Percentiles rank a stretch among this genome's conserved stretches.
phyloP scores from a whole-genome alignment of 2,113 vertebrate genomes.

The Platycercus adscitus region DNA sequence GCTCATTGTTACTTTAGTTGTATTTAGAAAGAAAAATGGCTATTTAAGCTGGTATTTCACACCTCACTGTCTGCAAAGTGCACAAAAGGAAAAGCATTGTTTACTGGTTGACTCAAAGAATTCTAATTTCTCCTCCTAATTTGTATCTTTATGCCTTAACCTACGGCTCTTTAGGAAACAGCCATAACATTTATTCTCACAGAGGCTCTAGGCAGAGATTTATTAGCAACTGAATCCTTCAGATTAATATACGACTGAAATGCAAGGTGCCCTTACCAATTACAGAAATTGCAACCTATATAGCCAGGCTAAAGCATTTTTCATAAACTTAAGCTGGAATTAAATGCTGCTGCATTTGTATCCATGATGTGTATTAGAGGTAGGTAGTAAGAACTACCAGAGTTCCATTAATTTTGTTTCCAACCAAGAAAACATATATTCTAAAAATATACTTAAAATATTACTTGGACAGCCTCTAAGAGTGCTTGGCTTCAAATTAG shows the following conservation, averaged over 20 bases:
- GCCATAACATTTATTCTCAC: neutral
- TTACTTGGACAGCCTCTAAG: conserved; percentile 16
- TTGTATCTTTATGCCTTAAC: neutral
- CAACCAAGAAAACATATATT: neutral
- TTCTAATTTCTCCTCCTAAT: neutral
- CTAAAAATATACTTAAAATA: conserved; percentile 39
- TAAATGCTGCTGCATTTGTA: neutral
- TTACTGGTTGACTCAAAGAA: neutral
- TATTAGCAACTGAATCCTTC: conserved; percentile 10
- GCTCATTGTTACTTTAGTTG: neutral
- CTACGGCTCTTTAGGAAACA: neutral
- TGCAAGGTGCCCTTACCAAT: neutral
- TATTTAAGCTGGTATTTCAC: neutral
- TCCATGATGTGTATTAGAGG: neutral
- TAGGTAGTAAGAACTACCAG: neutral
- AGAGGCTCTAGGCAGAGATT: neutral
- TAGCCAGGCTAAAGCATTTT: neutral
- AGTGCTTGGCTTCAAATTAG: conserved; percentile 18
- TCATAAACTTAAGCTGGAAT: neutral
- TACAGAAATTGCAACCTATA: neutral
- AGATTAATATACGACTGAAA: neutral
- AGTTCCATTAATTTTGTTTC: conserved; percentile 1
- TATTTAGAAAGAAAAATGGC: neutral
- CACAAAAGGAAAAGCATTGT: neutral
- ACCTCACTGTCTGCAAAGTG: neutral